A percentile compares a stretch with the other conserved stretches of the same genome.
Conservation (phyloP, 2,113 vertebrate genomes). For the Syngnathus scovelli region DNA sequence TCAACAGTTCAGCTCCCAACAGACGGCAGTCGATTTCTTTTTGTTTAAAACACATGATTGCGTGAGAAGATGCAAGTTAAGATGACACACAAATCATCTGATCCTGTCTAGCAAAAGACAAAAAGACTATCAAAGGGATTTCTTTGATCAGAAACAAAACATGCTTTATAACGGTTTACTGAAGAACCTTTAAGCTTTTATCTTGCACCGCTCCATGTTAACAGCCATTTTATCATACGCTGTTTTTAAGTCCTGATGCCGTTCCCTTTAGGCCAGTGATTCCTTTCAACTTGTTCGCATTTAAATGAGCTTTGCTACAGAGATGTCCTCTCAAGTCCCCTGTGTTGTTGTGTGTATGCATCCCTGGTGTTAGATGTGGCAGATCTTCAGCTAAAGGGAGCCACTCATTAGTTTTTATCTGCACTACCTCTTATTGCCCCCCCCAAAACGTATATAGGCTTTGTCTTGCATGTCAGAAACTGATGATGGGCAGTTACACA, state of each 20-base stretch:
- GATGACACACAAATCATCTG: slow-evolving; percentile 39
- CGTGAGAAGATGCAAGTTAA: slow-evolving; percentile 17
- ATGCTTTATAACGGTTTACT: background rate
- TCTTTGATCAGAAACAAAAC: no score
- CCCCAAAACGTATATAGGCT: slow-evolving; percentile 1
- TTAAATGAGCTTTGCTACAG: slow-evolving; percentile 41
- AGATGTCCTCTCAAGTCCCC: slow-evolving; percentile 27
- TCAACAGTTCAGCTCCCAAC: slow-evolving; percentile 2
- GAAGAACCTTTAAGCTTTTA: background rate
- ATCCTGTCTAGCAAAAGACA: slow-evolving; percentile 20
- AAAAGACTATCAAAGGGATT: background rate
- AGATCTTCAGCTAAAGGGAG: slow-evolving; percentile 54
- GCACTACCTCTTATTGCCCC: slow-evolving; percentile 13
- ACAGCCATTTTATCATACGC: slow-evolving; percentile 10
- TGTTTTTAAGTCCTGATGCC: slow-evolving; percentile 26
- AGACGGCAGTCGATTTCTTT: background rate
- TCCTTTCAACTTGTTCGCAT: slow-evolving; percentile 49
- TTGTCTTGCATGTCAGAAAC: slow-evolving; percentile 45
- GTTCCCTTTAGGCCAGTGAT: slow-evolving; percentile 28
- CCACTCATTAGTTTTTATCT: slow-evolving; percentile 51
- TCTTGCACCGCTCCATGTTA: slow-evolving; percentile 3
- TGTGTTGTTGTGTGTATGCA: slow-evolving; percentile 9
- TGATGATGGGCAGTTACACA: slow-evolving; percentile 60
- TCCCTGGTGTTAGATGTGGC: slow-evolving; percentile 33
- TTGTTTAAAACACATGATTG: background rate